phyloP scores from a whole-genome alignment of 2,113 vertebrate genomes.

The Psittacula cyanocephala region DNA sequence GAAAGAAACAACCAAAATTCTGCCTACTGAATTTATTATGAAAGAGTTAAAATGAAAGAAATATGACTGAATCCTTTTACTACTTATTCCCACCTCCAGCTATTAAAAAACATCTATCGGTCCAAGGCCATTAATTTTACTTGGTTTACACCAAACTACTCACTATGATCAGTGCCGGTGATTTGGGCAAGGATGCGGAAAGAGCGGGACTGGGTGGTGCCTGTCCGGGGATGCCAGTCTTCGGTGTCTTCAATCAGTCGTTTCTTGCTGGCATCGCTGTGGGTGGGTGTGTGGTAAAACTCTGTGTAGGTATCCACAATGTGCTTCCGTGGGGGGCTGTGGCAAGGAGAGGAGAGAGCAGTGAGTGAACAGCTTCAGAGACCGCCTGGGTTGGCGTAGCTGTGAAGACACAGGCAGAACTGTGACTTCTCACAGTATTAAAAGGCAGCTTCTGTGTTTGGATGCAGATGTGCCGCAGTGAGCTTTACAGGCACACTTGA shows the following conservation, averaged over 20 bases:
- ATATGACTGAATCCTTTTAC: neutral
- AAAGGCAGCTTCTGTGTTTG: neutral
- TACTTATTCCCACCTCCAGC: rapidly evolving
- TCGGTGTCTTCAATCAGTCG: conserved; percentile 94
- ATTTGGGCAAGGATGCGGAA: conserved; percentile 97
- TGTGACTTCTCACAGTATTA: rapidly evolving
- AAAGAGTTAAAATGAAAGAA: neutral
- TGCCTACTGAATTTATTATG: neutral
- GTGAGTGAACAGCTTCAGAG: neutral
- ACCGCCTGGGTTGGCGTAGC: rapidly evolving
- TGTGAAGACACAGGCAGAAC: rapidly evolving
- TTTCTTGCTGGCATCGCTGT: conserved; percentile 93
- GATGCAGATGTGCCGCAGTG: neutral
- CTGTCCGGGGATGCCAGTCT: conserved; percentile 92
- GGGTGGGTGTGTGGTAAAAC: conserved; percentile 90
- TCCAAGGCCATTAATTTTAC: rapidly evolving
- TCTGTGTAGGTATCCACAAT: conserved; percentile 89
- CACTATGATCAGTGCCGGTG: conserved; percentile 90
- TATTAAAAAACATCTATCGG: neutral
- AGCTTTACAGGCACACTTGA: neutral
- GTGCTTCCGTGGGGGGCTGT: conserved; percentile 86
- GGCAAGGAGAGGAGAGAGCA: neutral
- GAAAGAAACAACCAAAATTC: neutral
- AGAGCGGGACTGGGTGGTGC: conserved; percentile 95
- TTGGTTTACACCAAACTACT: neutral